phyloP scores from a whole-genome alignment of 2,113 vertebrate species.

The Corapipo altera region DNA sequence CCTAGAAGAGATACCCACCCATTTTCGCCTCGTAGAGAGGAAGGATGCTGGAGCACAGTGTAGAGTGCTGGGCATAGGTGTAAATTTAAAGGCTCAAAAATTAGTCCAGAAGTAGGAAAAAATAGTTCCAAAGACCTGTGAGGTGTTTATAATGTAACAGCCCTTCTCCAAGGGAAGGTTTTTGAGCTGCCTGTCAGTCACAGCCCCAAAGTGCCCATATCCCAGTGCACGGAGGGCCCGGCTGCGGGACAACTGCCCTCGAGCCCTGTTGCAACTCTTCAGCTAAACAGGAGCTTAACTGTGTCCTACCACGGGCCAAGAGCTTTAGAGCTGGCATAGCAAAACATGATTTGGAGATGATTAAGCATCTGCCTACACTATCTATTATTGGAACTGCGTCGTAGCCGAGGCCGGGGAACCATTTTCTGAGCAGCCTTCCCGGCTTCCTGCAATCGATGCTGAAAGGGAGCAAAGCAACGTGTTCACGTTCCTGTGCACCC shows the following conservation, averaged over 20 bases:
- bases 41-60: fast-evolving
- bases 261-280: background rate
- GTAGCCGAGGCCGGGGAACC: background rate
- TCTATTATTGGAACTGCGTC: slow-evolving; percentile 4
- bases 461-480: background rate
- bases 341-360: background rate
- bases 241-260: background rate
- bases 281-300: slow-evolving; percentile 46
- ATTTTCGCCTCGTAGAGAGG: background rate
- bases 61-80: background rate
- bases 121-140: fast-evolving
- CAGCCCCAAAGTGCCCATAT: background rate
- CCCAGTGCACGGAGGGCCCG: fast-evolving
- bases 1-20: background rate
- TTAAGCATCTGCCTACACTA: background rate
- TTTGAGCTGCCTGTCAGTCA: background rate
- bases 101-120: background rate
- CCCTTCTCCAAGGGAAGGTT: background rate
- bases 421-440: background rate
- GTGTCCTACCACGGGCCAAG: background rate
- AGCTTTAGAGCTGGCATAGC: background rate
- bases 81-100: background rate
- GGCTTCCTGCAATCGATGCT: background rate
- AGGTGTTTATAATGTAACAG: background rate
- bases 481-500: background rate